Conservation (phyloP, 1,140 invertebrate genomes). For the Diuraphis noxia region DNA sequence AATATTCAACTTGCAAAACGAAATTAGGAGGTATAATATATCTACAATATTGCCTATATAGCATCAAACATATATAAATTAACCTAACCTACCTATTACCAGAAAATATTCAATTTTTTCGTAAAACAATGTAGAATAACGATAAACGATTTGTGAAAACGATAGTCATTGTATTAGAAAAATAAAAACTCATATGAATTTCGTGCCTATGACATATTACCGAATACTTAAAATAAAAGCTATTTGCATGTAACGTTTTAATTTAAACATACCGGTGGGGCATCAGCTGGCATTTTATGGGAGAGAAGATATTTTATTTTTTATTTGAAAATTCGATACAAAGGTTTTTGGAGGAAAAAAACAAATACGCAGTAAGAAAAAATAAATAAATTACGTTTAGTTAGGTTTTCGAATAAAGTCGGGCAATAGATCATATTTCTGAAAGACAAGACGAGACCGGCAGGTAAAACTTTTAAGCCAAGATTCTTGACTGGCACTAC, state of each 20-base stretch:
- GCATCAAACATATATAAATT: not conserved
- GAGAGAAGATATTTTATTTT: not conserved
- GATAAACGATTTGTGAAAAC: not conserved
- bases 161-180: not conserved
- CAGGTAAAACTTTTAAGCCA: constrained; percentile 7
- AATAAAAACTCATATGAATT: not conserved
- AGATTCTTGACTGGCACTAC: constrained; percentile 19
- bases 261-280: not conserved
- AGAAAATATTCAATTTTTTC: not conserved
- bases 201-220: not conserved
- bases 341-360: not conserved
- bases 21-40: not conserved
- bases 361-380: not conserved
- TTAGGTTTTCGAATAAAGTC: constrained; percentile 9
- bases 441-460: not conserved
- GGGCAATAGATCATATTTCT: constrained; percentile 21
- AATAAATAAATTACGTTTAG: constrained; percentile 30
- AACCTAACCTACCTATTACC: not conserved
- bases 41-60: not conserved
- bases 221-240: constrained; percentile 1
- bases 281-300: not conserved
- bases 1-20: not conserved
- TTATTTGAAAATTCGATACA: constrained; percentile 5
- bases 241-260: not conserved
- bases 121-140: not conserved